These are phyloP conservation scores for Hipposideros larvatus DNA, from an alignment of 2,797 vertebrate species.

Conservation along the genomic window DNA sequence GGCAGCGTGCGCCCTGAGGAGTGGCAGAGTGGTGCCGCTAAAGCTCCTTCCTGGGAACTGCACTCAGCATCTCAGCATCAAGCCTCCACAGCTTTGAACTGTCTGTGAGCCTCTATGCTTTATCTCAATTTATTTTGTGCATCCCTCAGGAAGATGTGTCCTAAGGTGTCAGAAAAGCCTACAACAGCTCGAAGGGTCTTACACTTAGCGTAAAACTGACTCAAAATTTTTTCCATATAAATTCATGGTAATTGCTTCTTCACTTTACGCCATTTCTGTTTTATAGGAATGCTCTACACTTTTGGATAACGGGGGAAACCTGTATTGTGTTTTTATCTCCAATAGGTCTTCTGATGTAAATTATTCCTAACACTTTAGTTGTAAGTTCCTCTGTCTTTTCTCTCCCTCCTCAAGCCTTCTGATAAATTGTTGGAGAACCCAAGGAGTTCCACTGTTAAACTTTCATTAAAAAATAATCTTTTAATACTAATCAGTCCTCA, in stretches of 20 bases:
- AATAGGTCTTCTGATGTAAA: not conserved
- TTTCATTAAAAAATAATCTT: constrained; percentile 32
- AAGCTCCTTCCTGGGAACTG: not conserved
- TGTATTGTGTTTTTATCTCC: not conserved
- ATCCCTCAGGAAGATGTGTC: not conserved
- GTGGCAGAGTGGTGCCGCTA: too few species aligned
- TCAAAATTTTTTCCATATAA: not conserved
- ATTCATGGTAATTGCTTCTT: not conserved
- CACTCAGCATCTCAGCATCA: not conserved
- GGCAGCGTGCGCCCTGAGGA: not conserved
- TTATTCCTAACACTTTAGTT: constrained; percentile 1
- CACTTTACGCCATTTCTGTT: not conserved
- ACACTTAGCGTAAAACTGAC: not conserved
- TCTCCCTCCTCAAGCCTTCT: not conserved
- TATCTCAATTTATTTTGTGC: not conserved
- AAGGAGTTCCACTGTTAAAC: not conserved
- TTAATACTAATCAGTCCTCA: not conserved
- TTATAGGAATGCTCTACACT: not conserved
- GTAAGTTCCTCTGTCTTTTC: not conserved
- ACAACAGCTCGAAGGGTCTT: not conserved
- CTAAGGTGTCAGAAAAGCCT: not conserved
- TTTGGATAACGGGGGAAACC: too few species aligned
- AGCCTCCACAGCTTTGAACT: not conserved
- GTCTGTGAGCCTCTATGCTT: not conserved
- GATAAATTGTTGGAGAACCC: not conserved